Evolutionary conservation across 1,140 invertebrate species (phyloP).

Genomic region (Drosophila hydei): DNA sequence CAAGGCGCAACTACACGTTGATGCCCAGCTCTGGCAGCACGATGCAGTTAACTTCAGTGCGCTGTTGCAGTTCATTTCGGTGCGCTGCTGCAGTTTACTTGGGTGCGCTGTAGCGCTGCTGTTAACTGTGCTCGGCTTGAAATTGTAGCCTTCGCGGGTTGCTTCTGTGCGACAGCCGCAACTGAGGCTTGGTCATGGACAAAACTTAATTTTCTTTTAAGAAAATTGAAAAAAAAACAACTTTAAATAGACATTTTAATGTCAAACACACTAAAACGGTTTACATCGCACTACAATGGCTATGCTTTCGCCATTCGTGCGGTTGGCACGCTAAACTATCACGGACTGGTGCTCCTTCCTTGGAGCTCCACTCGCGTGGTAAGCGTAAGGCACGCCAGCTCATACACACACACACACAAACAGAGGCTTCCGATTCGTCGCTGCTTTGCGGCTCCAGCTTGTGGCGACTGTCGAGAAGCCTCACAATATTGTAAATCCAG

Average conservation of each 20-base stretch:
- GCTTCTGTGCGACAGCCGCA: slow-evolving; percentile 50
- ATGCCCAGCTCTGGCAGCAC: neutral
- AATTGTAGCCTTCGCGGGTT: neutral
- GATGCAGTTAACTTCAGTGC: slow-evolving; percentile 3
- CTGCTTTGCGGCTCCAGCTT: slow-evolving; percentile 47
- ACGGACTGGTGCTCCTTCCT: slow-evolving; percentile 8
- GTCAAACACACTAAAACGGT: slow-evolving; percentile 4
- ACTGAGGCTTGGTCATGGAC: slow-evolving; percentile 31
- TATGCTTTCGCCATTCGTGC: slow-evolving; percentile 67
- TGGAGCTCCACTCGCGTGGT: slow-evolving; percentile 34
- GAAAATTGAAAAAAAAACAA: slow-evolving; percentile 47
- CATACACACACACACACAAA: slow-evolving; percentile 8
- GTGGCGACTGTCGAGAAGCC: slow-evolving; percentile 39
- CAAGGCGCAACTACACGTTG: slow-evolving; percentile 9
- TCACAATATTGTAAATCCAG: slow-evolving; percentile 23
- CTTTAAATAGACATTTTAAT: slow-evolving; percentile 26
- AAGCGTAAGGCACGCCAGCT: slow-evolving; percentile 71
- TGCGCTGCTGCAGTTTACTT: slow-evolving; percentile 9
- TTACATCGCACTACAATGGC: slow-evolving; percentile 69
- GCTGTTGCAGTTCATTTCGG: neutral
- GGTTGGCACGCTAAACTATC: slow-evolving; percentile 63
- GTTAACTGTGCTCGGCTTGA: slow-evolving; percentile 7
- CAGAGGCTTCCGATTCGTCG: slow-evolving; percentile 52
- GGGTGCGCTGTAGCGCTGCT: slow-evolving; percentile 8
- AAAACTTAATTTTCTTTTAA: slow-evolving; percentile 34